Conservation (phyloP, 2,113 vertebrate genomes). For the Pitta sordida region DNA sequence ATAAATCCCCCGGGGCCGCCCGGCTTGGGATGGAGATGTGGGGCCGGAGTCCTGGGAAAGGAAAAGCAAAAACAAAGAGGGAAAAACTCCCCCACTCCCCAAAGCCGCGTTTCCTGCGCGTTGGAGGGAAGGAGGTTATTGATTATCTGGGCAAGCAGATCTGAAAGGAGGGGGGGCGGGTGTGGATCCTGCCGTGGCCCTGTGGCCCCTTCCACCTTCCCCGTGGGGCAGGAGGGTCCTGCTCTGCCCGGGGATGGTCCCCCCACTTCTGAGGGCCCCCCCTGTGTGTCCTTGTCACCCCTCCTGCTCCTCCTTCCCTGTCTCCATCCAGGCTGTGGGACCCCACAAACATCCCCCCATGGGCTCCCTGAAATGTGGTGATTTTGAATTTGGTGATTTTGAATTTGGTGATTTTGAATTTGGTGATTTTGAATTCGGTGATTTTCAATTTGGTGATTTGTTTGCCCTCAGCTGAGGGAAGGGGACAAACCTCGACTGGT, state of each 20-base stretch:
- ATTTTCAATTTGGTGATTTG: too few species aligned
- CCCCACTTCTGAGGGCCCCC: background rate
- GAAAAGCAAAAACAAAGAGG: background rate
- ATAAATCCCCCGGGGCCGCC: constrained; percentile 61
- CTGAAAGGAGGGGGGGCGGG: background rate
- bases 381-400: too few species aligned
- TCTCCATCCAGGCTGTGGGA: background rate
- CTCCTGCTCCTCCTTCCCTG: fast-evolving
- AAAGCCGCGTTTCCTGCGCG: background rate
- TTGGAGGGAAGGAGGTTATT: background rate
- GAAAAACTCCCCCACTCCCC: too few species aligned
- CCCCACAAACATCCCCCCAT: fast-evolving
- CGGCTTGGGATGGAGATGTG: constrained; percentile 18
- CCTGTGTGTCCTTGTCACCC: too few species aligned
- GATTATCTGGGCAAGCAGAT: background rate
- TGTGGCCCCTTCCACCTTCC: fast-evolving
- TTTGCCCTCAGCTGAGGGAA: background rate
- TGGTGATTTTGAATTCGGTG: too few species aligned
- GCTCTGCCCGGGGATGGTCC: background rate
- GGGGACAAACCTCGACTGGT: fast-evolving
- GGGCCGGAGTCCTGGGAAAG: background rate
- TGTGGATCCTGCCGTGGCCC: background rate
- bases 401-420: too few species aligned
- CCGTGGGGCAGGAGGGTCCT: fast-evolving
- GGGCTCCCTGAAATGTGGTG: background rate